A percentile compares a stretch with the other conserved stretches of the same genome.
Evolutionary conservation across 2,113 vertebrate species (phyloP).

Genomic region (Chaenogobius annularis): DNA sequence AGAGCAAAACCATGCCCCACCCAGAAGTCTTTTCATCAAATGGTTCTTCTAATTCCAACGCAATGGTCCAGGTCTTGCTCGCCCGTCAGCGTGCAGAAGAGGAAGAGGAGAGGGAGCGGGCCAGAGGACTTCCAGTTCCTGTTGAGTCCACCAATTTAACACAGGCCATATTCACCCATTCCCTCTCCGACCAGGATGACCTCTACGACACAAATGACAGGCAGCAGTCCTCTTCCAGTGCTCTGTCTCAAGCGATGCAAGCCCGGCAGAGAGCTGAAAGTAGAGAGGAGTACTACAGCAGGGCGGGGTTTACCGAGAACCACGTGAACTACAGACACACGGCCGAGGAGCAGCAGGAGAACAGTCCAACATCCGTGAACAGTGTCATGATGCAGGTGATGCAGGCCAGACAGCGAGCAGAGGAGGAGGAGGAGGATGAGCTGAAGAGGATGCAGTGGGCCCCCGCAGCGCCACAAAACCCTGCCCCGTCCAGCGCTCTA

Average conservation of each 20-base stretch:
- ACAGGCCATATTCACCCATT: slow-evolving; percentile 31
- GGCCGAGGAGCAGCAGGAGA: slow-evolving; percentile 19
- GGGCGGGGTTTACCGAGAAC: slow-evolving; percentile 13
- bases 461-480: slow-evolving; percentile 25
- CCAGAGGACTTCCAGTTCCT: slow-evolving; percentile 35
- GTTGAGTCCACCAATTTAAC: slow-evolving; percentile 36
- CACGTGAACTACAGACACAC: slow-evolving; percentile 25
- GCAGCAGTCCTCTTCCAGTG: not conserved
- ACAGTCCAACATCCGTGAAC: slow-evolving; percentile 25
- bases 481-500: slow-evolving; percentile 63
- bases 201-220: not conserved
- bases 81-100: slow-evolving; percentile 52
- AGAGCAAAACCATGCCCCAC: slow-evolving; percentile 30
- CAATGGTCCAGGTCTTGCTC: slow-evolving; percentile 49
- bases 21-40: slow-evolving; percentile 11
- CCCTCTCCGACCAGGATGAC: no score
- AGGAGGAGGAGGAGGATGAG: slow-evolving; percentile 52
- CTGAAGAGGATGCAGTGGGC: slow-evolving; percentile 15
- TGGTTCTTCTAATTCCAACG: slow-evolving; percentile 49
- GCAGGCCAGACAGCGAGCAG: slow-evolving; percentile 57
- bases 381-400: slow-evolving; percentile 61
- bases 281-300: slow-evolving; percentile 4
- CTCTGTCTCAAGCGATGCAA: slow-evolving; percentile 13
- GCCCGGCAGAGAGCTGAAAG: slow-evolving; percentile 23
- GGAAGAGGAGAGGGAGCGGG: slow-evolving; percentile 11